Evolutionary conservation across 1,140 invertebrate species (phyloP).

Genomic region (Leptinotarsa undecemlineata): DNA sequence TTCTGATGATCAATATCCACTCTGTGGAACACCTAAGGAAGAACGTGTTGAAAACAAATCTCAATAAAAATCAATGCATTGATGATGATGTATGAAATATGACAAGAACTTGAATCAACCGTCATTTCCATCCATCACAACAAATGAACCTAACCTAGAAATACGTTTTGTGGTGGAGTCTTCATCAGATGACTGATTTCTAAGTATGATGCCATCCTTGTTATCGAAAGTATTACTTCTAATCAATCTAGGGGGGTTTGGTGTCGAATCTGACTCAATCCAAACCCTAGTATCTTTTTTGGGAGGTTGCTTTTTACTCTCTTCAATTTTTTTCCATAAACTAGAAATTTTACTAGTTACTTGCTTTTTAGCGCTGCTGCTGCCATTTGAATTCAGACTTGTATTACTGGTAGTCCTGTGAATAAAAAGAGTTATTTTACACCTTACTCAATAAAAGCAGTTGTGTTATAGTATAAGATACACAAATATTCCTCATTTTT

Average conservation of each 20-base stretch:
- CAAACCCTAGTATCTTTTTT: slow-evolving; percentile 68
- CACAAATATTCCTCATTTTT: no score
- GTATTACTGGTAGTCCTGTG: slow-evolving; percentile 37
- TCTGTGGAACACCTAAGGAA: no score
- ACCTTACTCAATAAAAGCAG: no score
- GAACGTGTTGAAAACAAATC: no score
- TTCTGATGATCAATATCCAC: neutral
- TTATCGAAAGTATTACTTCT: slow-evolving; percentile 45
- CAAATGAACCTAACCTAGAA: slow-evolving; percentile 59
- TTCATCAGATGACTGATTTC: slow-evolving; percentile 41
- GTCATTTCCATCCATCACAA: slow-evolving; percentile 45
- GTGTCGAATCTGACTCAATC: slow-evolving; percentile 56
- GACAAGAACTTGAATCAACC: no score
- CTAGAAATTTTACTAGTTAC: slow-evolving; percentile 86
- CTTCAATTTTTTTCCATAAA: slow-evolving; percentile 85
- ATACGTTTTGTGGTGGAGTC: slow-evolving; percentile 54
- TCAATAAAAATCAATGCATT: no score
- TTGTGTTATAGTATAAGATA: no score
- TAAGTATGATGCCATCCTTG: slow-evolving; percentile 44
- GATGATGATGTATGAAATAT: no score
- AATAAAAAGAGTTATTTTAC: neutral
- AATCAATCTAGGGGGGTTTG: slow-evolving; percentile 35
- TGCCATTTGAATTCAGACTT: slow-evolving; percentile 36
- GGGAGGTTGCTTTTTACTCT: slow-evolving; percentile 66
- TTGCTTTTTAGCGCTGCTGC: slow-evolving; percentile 57